Percentiles rank a stretch among this genome's conserved stretches.
Evolutionary conservation across 53 echinoderm and acorn worm species (phyloP).

Genomic region (Luidia sarsii): DNA sequence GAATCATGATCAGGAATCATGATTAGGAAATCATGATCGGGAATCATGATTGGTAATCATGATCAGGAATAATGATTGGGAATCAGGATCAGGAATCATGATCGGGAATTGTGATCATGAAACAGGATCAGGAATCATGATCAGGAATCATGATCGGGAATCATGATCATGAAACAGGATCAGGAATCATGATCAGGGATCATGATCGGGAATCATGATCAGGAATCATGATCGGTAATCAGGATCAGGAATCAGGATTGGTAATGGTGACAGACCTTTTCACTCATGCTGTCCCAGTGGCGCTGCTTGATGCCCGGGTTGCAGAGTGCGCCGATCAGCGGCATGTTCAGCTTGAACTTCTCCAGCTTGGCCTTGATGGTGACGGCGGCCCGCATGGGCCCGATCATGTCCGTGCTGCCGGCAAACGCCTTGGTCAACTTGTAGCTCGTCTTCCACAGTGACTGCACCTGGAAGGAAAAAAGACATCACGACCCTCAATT

Average conservation of each 20-base stretch:
- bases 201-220: too few species aligned
- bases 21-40: too few species aligned
- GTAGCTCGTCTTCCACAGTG: slow-evolving; percentile 96
- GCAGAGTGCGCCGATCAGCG: slow-evolving; percentile 89
- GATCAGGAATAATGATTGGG: too few species aligned
- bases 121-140: too few species aligned
- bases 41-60: too few species aligned
- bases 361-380: slow-evolving; percentile 97
- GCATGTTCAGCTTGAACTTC: slow-evolving; percentile 99
- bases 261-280: slow-evolving; percentile 96
- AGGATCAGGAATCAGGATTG: neutral
- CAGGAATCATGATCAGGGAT: too few species aligned
- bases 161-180: too few species aligned
- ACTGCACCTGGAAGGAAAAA: slow-evolving; percentile 97
- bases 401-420: slow-evolving; percentile 80
- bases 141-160: too few species aligned
- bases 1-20: too few species aligned
- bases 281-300: slow-evolving; percentile 97
- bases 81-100: too few species aligned
- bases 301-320: slow-evolving; percentile 94
- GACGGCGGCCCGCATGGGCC: slow-evolving; percentile 91
- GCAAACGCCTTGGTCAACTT: slow-evolving; percentile 96
- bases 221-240: neutral
- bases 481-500: too few species aligned
- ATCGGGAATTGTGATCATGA: too few species aligned